Base-by-base conservation (phyloP, 2,797 vertebrate genomes). In the Neostethus bicornis region DNA sequence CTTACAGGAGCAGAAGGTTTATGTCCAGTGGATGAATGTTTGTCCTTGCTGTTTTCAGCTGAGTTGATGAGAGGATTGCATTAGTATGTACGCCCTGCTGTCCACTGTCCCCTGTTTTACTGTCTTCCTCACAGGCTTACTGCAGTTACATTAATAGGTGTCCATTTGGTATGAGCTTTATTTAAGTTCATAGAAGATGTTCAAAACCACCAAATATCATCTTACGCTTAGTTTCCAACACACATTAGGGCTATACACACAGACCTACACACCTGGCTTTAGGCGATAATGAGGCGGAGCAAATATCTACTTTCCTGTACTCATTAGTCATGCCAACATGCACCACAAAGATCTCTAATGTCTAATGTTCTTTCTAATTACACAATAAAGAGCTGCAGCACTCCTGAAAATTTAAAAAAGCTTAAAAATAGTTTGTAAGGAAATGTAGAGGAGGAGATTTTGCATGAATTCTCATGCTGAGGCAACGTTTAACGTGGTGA, bases 1-100 rank as follows among this genome's bases (percentile, higher is more conserved):
- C 78, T 74, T 69, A 61, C 48, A 37, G 32, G 61, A 70, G 54
- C 64, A 59, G 38, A 56, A 52, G 61, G 66, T 74, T 75, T 32
- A 17, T 61, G 61, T 65, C 58, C 39, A 23, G 14, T 23, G 2
- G 53, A 29, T 54, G 43, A 48, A 28, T 39, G 34, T 44, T 57
- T 60, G 24, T 32, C 59, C 29, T 2, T 35, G 25, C 26, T 68
- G 3, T 3, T 19, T 12, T 53, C 3, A 2, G 51, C 34, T 35
- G 44, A 61, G 23, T 14, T 75, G 65, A 64, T 58, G 42, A 65
- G 57, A 43, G 14, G 20, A 32, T 68, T 69, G 68, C 60, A 69
- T 79, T 58, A 61, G 61, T 75, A 61, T 77, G 70, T 44, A 13
- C 23, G 50, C 58, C 23, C 21, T 43, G 61, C 51, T 17, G 35